phyloP scores from a whole-genome alignment of 1,140 invertebrate genomes.

The Drosophila ananassae region DNA sequence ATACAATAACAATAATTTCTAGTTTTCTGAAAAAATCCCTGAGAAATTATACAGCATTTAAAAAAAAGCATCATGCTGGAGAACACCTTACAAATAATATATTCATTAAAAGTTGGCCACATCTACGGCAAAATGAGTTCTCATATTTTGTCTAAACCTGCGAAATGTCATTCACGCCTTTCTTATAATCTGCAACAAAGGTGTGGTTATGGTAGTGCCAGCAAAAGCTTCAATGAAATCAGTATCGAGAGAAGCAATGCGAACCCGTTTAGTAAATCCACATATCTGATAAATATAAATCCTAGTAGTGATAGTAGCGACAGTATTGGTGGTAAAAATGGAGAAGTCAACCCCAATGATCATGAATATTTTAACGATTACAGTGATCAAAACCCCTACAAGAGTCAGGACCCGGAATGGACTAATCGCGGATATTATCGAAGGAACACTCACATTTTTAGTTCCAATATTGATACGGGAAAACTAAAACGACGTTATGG shows the following conservation, averaged over 20 bases:
- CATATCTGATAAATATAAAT: constrained; percentile 81
- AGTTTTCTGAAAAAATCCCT: constrained; percentile 23
- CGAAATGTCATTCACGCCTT: not conserved
- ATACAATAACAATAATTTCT: constrained; percentile 53
- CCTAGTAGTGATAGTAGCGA: constrained; percentile 65
- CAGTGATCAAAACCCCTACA: constrained; percentile 26
- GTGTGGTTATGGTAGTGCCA: constrained; percentile 13
- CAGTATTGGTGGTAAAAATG: constrained; percentile 30
- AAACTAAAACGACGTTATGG: constrained; percentile 17
- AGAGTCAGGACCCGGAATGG: constrained; percentile 15
- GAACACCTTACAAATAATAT: constrained; percentile 6
- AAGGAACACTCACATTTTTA: not conserved
- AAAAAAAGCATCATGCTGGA: not conserved
- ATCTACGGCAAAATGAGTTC: constrained; percentile 16
- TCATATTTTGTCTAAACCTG: constrained; percentile 3
- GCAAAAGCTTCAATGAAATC: constrained; percentile 6
- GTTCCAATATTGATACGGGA: not conserved
- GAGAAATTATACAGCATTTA: constrained; percentile 10
- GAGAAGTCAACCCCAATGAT: constrained; percentile 41
- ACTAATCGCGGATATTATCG: constrained; percentile 3
- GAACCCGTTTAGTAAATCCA: constrained; percentile 66
- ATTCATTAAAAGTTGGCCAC: constrained; percentile 19
- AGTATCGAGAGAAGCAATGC: constrained; percentile 36
- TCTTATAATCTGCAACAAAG: constrained; percentile 1
- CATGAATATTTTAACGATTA: constrained; percentile 66